phyloP scores from a whole-genome alignment of 2,888 invertebrate species.

The Anthophora plumipes region DNA sequence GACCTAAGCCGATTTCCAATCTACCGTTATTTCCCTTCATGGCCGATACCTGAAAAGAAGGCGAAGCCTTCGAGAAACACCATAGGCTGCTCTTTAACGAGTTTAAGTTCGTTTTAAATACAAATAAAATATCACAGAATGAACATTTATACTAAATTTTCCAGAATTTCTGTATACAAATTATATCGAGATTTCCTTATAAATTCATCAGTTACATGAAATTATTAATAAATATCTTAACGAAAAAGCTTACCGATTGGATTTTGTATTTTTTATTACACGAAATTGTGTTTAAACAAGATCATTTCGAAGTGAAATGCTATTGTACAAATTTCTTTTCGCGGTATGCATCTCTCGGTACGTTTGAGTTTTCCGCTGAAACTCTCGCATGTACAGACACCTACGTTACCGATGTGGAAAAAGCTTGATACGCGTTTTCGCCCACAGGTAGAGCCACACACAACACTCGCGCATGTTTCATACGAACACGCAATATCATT shows the following conservation, averaged over 20 bases:
- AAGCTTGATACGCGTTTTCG: constrained; percentile 68
- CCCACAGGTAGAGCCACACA: constrained; percentile 80
- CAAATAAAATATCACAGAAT: background rate
- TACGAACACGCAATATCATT: constrained; percentile 34
- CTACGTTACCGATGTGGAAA: constrained; percentile 76
- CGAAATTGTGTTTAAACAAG: background rate
- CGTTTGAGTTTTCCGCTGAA: constrained; percentile 56
- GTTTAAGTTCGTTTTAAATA: background rate
- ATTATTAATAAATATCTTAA: background rate
- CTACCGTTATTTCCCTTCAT: background rate
- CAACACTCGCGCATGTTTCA: constrained; percentile 53
- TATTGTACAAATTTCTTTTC: background rate
- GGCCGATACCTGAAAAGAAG: constrained; percentile 20
- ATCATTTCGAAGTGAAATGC: background rate
- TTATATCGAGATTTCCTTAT: background rate
- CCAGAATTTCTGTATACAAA: background rate
- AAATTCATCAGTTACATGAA: background rate
- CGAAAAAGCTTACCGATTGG: too few species aligned
- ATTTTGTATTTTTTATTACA: too few species aligned
- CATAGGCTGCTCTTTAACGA: constrained; percentile 5
- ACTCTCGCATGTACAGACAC: constrained; percentile 41
- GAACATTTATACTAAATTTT: background rate
- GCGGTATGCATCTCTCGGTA: too few species aligned
- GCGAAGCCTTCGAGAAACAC: background rate
- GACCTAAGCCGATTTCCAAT: constrained; percentile 13